A percentile compares a stretch with the other conserved stretches of the same genome.
Evolutionary conservation across 2,888 invertebrate species (phyloP).

Genomic region (Andrena marginata): DNA sequence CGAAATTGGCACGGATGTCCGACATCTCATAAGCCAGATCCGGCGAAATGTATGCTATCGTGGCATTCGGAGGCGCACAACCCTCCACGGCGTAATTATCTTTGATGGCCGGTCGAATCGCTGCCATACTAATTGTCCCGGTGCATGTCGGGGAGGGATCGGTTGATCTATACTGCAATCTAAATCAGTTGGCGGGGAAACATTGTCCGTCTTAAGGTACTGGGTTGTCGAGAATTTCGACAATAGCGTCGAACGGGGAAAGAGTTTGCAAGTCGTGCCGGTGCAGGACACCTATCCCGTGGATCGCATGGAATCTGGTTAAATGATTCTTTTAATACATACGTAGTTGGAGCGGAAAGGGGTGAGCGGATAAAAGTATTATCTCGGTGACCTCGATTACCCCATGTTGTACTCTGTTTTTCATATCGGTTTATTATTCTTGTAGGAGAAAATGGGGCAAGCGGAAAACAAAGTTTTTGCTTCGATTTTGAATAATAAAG

Average conservation of each 20-base stretch:
- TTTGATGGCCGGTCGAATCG: conserved; percentile 58
- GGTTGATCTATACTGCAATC: conserved; percentile 53
- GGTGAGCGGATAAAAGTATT: neutral
- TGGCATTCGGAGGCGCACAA: conserved; percentile 45
- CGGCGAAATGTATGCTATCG: conserved; percentile 53
- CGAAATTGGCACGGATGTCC: conserved; percentile 61
- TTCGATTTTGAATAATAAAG: conserved; percentile 54
- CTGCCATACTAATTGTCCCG: conserved; percentile 66
- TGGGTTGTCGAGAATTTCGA: neutral
- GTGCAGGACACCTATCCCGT: too few species aligned
- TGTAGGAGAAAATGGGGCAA: neutral
- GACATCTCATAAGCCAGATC: conserved; percentile 59
- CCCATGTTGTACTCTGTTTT: neutral
- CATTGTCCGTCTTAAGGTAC: conserved; percentile 47
- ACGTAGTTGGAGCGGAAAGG: neutral
- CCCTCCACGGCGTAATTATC: conserved; percentile 63
- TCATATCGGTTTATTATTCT: conserved; percentile 17
- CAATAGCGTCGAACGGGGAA: neutral
- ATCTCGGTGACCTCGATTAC: neutral
- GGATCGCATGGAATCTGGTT: too few species aligned
- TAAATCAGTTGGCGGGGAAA: conserved; percentile 59
- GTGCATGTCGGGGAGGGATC: conserved; percentile 36
- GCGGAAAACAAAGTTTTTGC: conserved; percentile 34
- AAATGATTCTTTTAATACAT: too few species aligned
- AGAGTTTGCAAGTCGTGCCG: too few species aligned